A percentile compares a stretch with the other conserved stretches of the same genome.
phyloP scores from a whole-genome alignment of 2,113 vertebrate species.

The Sturnira hondurensis region DNA sequence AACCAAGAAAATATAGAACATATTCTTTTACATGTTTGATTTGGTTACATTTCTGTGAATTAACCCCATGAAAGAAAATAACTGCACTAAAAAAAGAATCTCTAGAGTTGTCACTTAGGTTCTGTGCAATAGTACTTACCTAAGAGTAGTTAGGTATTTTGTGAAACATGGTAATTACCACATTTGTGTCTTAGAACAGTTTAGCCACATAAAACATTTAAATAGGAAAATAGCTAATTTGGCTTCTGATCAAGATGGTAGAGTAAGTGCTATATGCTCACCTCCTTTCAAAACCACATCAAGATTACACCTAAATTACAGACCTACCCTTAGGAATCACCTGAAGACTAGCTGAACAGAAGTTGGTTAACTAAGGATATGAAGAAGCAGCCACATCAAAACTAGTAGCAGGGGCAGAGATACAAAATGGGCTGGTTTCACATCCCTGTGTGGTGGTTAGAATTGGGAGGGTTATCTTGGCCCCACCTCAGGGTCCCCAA shows the following conservation, averaged over 20 bases:
- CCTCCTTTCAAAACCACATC: not conserved
- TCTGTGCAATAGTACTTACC: not conserved
- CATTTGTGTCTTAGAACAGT: constrained; percentile 1
- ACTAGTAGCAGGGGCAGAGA: no score
- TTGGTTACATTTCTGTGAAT: constrained; percentile 17
- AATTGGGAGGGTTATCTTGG: no score
- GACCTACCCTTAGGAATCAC: not conserved
- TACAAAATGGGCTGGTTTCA: no score
- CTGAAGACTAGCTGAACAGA: not conserved
- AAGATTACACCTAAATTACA: not conserved
- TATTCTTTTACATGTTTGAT: not conserved
- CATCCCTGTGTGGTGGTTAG: no score
- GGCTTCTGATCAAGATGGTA: not conserved
- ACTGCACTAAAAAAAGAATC: not conserved
- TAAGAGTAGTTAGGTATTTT: constrained; percentile 28
- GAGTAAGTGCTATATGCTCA: not conserved
- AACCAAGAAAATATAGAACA: not conserved
- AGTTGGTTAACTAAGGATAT: not conserved
- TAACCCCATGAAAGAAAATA: not conserved
- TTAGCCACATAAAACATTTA: constrained; percentile 11
- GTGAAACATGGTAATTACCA: not conserved
- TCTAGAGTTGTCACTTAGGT: not conserved
- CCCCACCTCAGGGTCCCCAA: no score
- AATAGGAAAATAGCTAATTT: constrained; percentile 3
- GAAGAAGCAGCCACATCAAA: no score